Conservation (phyloP, 2,113 vertebrate species). For the Monarcha castaneiventris region DNA sequence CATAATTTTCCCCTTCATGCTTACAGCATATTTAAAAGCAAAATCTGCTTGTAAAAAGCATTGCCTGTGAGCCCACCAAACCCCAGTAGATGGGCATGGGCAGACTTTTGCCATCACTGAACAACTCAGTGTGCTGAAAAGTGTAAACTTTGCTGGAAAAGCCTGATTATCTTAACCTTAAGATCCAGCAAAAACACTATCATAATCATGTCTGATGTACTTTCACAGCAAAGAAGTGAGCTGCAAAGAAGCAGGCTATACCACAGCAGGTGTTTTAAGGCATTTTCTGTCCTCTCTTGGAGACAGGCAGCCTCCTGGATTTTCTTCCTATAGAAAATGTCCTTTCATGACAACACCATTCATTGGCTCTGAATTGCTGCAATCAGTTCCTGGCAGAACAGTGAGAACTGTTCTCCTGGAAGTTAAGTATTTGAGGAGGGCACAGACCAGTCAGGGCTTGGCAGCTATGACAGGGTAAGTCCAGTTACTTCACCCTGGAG, state of each 20-base stretch:
- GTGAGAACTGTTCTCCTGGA: background rate
- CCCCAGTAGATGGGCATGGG: accelerated
- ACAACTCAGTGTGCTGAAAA: background rate
- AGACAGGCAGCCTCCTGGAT: background rate
- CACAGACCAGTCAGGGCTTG: background rate
- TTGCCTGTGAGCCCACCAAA: background rate
- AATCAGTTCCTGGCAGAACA: slow-evolving; percentile 33
- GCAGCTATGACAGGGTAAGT: background rate
- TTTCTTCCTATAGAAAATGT: background rate
- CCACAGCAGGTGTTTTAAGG: accelerated
- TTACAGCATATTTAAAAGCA: background rate
- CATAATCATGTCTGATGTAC: background rate
- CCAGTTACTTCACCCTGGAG: background rate
- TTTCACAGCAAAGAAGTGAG: background rate
- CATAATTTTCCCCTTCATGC: background rate
- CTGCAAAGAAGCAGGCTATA: background rate
- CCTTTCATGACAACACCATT: background rate
- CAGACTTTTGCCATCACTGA: background rate
- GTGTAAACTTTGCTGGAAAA: background rate
- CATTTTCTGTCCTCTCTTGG: background rate
- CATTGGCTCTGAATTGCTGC: background rate
- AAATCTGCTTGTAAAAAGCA: background rate
- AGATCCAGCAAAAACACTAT: background rate
- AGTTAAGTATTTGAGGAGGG: background rate
- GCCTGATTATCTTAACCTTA: background rate